Evolutionary conservation across 2,113 vertebrate species (phyloP).

Genomic region (Noturus placidus): DNA sequence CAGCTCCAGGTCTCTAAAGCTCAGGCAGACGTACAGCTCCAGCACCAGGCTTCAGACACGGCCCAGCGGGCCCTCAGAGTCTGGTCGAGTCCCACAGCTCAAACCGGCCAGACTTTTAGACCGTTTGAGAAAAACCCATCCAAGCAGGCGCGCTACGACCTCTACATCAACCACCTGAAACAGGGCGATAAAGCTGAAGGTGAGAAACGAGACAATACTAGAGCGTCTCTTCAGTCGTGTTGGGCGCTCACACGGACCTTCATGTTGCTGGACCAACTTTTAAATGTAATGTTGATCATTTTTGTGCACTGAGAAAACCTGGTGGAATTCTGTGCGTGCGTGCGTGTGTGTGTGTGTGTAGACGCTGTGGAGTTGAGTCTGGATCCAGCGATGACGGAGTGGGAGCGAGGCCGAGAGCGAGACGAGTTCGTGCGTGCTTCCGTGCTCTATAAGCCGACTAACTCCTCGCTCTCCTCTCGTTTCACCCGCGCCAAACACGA

Average conservation of each 20-base stretch:
- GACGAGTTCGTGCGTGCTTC: conserved; percentile 88
- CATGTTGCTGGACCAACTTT: neutral
- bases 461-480: conserved; percentile 77
- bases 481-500: conserved; percentile 81
- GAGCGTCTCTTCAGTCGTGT: neutral
- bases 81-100: conserved; percentile 52
- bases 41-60: conserved; percentile 4
- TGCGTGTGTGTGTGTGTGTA: conserved; percentile 16
- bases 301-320: neutral
- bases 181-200: conserved; percentile 85
- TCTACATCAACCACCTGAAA: conserved; percentile 77
- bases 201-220: conserved; percentile 51
- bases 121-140: conserved; percentile 85
- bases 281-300: neutral
- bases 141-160: conserved; percentile 90
- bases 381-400: conserved; percentile 82
- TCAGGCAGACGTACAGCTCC: neutral
- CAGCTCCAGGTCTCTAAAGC: conserved; percentile 5
- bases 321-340: neutral
- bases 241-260: no score
- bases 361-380: conserved; percentile 76
- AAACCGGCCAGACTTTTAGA: conserved; percentile 70
- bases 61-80: conserved; percentile 47
- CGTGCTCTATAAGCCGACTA: conserved; percentile 78
- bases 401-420: conserved; percentile 85